Conservation (phyloP, 1,140 invertebrate genomes). For the Hetaerina americana region DNA sequence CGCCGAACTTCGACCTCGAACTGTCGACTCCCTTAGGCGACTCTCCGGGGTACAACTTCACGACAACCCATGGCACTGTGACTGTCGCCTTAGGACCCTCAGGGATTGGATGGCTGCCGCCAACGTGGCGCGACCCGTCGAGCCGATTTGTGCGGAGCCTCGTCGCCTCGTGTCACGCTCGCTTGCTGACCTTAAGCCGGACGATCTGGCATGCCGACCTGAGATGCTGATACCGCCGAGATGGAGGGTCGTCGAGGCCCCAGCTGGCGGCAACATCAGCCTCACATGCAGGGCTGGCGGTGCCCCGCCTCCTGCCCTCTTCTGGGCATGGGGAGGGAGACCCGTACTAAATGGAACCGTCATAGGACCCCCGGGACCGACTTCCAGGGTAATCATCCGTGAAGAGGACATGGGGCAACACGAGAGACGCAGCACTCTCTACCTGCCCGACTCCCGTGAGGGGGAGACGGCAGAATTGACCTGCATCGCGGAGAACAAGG, state of each 20-base stretch:
- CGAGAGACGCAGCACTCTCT: constrained; percentile 57
- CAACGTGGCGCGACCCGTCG: constrained; percentile 64
- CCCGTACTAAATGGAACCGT: constrained; percentile 63
- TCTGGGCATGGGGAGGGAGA: constrained; percentile 78
- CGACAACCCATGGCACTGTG: constrained; percentile 84
- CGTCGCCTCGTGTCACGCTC: constrained; percentile 47
- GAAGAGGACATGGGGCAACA: constrained; percentile 57
- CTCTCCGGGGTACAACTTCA: constrained; percentile 75
- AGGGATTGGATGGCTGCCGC: constrained; percentile 72
- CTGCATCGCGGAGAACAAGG: constrained; percentile 81
- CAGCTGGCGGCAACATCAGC: constrained; percentile 70
- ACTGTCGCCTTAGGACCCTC: constrained; percentile 67
- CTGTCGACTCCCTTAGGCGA: constrained; percentile 54
- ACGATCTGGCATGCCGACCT: constrained; percentile 79
- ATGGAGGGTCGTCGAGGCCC: constrained; percentile 59
- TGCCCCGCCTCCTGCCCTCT: constrained; percentile 64
- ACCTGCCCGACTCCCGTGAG: constrained; percentile 75
- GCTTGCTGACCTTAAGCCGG: constrained; percentile 59
- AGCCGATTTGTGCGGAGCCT: constrained; percentile 58
- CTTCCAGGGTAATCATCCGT: constrained; percentile 59
- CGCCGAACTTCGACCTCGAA: constrained; percentile 50
- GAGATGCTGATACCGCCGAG: constrained; percentile 51
- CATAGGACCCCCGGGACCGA: constrained; percentile 40
- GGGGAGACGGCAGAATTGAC: constrained; percentile 80
- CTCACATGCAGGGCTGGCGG: constrained; percentile 66